A percentile compares a stretch with the other conserved stretches of the same genome.
These are phyloP conservation scores for Salvator merianae DNA, from an alignment of 2,113 vertebrate species.

Conservation along the genomic window DNA sequence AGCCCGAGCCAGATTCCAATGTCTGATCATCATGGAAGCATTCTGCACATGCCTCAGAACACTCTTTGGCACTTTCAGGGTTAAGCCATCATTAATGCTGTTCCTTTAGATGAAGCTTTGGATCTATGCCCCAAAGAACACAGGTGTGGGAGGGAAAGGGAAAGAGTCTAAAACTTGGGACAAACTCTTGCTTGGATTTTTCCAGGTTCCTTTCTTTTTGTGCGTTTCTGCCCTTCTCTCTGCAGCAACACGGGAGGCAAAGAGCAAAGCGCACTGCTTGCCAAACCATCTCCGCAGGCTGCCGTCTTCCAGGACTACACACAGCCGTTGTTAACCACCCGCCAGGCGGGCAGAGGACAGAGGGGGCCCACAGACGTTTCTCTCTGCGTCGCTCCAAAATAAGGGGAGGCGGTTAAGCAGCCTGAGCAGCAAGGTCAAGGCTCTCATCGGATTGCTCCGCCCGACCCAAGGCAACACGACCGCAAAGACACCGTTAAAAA, in stretches of 20 bases:
- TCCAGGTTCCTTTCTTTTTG: background rate
- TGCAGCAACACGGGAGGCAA: background rate
- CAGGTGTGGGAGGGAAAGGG: background rate
- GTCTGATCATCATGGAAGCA: background rate
- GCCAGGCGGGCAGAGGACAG: background rate
- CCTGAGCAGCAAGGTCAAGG: background rate
- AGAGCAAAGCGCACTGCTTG: accelerated
- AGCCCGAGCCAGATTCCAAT: background rate
- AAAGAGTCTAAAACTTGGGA: background rate
- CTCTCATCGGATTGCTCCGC: background rate
- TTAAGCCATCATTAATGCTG: too few relatives aligned
- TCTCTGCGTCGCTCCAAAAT: background rate
- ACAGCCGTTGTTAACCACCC: background rate
- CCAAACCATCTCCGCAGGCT: background rate
- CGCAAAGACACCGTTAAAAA: background rate
- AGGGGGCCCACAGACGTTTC: background rate
- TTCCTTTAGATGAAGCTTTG: too few relatives aligned
- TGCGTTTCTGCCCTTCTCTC: background rate
- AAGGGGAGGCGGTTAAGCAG: background rate
- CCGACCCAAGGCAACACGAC: background rate
- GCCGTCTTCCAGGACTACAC: background rate
- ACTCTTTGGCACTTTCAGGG: background rate
- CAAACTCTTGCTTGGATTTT: background rate
- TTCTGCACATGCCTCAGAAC: background rate
- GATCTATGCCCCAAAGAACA: too few relatives aligned